Percentiles rank a stretch among this genome's conserved stretches.
phyloP scores from a whole-genome alignment of 1,140 invertebrate genomes.

The Drosophila saltans region DNA sequence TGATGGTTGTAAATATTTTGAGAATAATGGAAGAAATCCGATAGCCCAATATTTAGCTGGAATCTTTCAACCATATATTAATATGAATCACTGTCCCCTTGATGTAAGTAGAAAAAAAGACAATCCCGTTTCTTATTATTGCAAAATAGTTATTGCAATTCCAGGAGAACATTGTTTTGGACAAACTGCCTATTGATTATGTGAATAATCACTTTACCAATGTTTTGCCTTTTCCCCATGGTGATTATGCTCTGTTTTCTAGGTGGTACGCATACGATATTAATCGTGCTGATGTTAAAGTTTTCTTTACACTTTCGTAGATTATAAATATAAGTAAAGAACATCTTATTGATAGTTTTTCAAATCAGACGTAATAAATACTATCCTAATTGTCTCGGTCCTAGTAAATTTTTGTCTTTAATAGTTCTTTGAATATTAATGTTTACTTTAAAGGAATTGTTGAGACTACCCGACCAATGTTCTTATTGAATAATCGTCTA shows the following conservation, averaged over 20 bases:
- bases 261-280: background rate
- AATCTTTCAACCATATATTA: background rate
- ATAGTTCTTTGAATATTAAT: no score
- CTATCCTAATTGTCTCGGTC: no score
- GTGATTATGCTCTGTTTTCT: background rate
- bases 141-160: no score
- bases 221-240: background rate
- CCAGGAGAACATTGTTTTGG: background rate
- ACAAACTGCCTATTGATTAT: background rate
- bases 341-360: no score
- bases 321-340: no score
- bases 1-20: conserved; percentile 4
- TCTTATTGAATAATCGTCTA: no score
- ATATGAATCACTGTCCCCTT: background rate
- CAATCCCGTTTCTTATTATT: no score
- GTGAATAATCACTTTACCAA: background rate
- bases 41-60: background rate
- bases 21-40: background rate
- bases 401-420: no score
- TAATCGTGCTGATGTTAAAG: background rate
- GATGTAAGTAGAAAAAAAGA: background rate
- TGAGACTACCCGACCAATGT: no score
- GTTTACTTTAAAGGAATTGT: no score
- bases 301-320: background rate
- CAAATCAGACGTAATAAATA: no score